Conservation (phyloP, 2,113 vertebrate species). For the Rousettus leschenaultii region DNA sequence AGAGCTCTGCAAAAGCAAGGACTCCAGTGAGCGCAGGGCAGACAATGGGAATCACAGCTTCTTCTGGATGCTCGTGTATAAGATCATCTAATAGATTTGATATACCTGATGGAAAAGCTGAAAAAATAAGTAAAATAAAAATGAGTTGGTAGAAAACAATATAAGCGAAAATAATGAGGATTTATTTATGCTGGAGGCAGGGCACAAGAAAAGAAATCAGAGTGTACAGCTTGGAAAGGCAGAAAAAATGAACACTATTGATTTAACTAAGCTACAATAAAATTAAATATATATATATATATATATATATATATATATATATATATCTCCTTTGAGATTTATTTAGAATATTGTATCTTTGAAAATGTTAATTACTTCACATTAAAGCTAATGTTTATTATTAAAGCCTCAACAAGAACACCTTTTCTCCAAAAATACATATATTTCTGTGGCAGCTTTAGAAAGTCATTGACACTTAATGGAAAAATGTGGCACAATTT, state of each 20-base stretch:
- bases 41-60: not conserved
- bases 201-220: not conserved
- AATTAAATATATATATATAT: not conserved
- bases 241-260: not conserved
- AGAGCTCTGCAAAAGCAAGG: not conserved
- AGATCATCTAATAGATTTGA: not conserved
- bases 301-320: not conserved
- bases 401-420: not conserved
- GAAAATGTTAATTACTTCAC: conserved; percentile 34
- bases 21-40: not conserved
- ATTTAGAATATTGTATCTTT: not conserved
- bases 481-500: not conserved
- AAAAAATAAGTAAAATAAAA: not conserved
- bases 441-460: not conserved
- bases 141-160: not conserved
- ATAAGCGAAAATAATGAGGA: not conserved
- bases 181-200: not conserved
- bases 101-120: not conserved
- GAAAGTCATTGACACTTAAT: not conserved
- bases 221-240: not conserved
- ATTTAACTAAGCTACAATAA: not conserved
- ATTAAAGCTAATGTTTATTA: conserved; percentile 19
- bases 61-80: not conserved
- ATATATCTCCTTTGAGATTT: not conserved
- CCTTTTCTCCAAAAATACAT: not conserved